These are phyloP conservation scores for Dolichopus griseipennis DNA, from an alignment of 2,888 invertebrate genomes.

Conservation along the genomic window DNA sequence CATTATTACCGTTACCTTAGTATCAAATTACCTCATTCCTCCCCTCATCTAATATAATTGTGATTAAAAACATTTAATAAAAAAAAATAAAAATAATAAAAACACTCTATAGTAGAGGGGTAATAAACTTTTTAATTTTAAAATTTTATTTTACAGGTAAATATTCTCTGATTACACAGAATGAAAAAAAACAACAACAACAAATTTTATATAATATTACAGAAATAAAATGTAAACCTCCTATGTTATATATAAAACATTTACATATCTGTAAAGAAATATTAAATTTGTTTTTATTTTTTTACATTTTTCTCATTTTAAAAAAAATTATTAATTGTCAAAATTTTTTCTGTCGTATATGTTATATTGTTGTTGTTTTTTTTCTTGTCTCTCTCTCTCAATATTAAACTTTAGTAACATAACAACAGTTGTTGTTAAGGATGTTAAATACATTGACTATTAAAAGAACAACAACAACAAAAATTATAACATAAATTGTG, in stretches of 20 bases:
- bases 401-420: neutral
- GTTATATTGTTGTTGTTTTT: too few relatives aligned
- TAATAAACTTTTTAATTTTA: too few relatives aligned
- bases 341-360: neutral
- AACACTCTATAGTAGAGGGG: too few relatives aligned
- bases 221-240: too few relatives aligned
- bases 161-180: neutral
- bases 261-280: neutral
- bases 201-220: neutral
- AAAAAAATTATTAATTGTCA: slow-evolving; percentile 5
- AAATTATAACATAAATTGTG: too few relatives aligned
- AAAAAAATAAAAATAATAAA: too few relatives aligned
- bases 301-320: neutral
- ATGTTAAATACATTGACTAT: neutral
- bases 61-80: too few relatives aligned
- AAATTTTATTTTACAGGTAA: neutral
- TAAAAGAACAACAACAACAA: neutral
- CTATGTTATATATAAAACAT: neutral
- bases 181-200: neutral
- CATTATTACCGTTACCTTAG: too few relatives aligned
- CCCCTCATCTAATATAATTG: too few relatives aligned
- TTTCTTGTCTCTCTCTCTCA: neutral
- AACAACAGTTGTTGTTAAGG: neutral
- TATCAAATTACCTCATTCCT: too few relatives aligned
- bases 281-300: neutral